A percentile compares a stretch with the other conserved stretches of the same genome.
Conservation (phyloP, 2,113 vertebrate species). For the Orcinus orca region DNA sequence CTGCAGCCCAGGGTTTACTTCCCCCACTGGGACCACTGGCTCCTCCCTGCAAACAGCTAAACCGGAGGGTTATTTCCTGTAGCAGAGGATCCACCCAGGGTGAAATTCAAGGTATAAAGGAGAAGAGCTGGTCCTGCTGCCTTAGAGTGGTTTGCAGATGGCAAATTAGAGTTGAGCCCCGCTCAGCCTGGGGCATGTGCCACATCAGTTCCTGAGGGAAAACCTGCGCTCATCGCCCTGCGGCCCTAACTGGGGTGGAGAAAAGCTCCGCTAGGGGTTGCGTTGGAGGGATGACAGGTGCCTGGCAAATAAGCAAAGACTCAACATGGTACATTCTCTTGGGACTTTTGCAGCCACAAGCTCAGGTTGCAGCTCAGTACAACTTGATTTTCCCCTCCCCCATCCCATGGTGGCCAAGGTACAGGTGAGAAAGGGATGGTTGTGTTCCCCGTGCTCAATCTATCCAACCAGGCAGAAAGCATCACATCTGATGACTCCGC, state of each 20-base stretch:
- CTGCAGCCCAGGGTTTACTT: background rate
- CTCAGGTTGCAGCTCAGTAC: background rate
- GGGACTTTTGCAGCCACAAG: background rate
- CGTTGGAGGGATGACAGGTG: fast-evolving
- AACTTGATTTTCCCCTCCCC: background rate
- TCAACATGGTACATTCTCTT: fast-evolving
- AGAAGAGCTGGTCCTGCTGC: background rate
- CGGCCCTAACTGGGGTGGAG: background rate
- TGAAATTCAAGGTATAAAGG: background rate
- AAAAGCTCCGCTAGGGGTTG: background rate
- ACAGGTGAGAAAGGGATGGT: background rate
- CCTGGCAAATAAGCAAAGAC: background rate
- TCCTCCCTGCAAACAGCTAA: background rate
- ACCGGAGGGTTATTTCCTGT: background rate
- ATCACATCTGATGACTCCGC: background rate
- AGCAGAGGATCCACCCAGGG: background rate
- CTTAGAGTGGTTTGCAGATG: background rate
- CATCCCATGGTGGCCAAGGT: background rate
- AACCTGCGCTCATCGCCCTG: background rate
- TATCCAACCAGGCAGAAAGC: background rate
- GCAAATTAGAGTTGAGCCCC: background rate
- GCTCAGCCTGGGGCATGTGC: too few species aligned
- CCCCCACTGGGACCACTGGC: background rate
- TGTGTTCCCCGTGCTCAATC: background rate
- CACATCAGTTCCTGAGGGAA: background rate